Evolutionary conservation across 2,113 vertebrate genomes (phyloP), one percentile per base, ranked within the genome.

Genomic region (Cheilinus undulatus): DNA sequence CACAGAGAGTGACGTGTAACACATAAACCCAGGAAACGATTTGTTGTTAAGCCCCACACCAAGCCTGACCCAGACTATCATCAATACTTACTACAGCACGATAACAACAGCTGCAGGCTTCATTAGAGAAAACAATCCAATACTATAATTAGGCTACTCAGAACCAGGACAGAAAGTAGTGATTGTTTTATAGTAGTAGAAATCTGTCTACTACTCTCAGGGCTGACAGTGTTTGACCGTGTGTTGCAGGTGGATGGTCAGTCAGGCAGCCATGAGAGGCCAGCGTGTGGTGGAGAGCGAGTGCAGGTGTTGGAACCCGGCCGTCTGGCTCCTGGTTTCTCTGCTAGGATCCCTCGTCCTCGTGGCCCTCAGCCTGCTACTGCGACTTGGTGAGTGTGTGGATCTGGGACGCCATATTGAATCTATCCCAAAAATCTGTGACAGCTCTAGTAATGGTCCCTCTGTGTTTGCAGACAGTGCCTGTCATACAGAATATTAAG

Each of bases 181-280:
- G 43, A 54, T 58, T 69, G 52, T 49, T 69, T 56, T 61, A 15
- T 62, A 52, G 59, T 59, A 50, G 69, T 40, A 61, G 42, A 67
- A 72, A 34, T 42, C 23, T 52, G 40, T 54, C 56, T 24, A 23
- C 42, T 11, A 43, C 34, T 26, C 23, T 49, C 27, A 65, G 58
- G 13, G 38, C 67, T 73, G 66, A 78, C 4, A 26, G 34, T n/a
- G 27, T 48, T 19, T 70, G 52, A 48, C 36, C 69, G 50, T 86
- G 52, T 89, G 75, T 81, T 83, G n/a, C 72, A 79, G 86, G 64
- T 58, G 48, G 79, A 87, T 81, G 78, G 79, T 77, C 64, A 70
- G 81, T 82, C 78, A 77, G 77, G 76, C 82, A 85, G 84, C 88
- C 89, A 94, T 94, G 94, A 80, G 80, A 83, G 80, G 67, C 40